Conservation (phyloP, 2,113 vertebrate genomes). For the Pomatorhinus ruficollis region DNA sequence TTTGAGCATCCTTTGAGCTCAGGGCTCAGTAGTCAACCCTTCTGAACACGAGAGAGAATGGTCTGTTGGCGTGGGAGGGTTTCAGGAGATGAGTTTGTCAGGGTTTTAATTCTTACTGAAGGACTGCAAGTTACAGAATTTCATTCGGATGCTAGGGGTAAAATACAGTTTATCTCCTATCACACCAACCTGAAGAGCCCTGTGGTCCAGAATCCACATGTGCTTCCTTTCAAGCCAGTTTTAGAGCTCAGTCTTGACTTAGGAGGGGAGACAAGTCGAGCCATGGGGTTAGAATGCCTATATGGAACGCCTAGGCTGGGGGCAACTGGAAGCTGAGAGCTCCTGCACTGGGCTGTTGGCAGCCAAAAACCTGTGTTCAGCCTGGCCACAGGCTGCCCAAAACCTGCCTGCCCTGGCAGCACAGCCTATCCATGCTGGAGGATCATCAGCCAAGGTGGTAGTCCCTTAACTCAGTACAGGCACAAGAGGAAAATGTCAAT, state of each 20-base stretch:
- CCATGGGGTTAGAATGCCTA: fast-evolving
- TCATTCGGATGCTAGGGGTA: background rate
- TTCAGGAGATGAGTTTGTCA: background rate
- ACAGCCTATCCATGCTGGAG: too few relatives aligned
- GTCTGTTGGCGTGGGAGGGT: background rate
- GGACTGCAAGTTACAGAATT: background rate
- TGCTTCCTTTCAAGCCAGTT: background rate
- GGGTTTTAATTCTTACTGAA: background rate
- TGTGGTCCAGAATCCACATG: background rate
- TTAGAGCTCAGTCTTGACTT: background rate
- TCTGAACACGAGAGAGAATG: background rate
- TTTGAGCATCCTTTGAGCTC: background rate
- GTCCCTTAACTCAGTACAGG: background rate
- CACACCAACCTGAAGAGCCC: background rate
- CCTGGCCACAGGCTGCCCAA: background rate
- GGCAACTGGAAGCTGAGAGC: background rate
- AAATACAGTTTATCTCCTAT: background rate
- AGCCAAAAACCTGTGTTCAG: fast-evolving
- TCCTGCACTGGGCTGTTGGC: background rate
- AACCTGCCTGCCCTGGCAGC: background rate
- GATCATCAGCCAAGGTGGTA: background rate
- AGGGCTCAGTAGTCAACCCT: background rate
- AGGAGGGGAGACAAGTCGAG: background rate
- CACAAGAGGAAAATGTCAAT: fast-evolving
- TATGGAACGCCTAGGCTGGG: background rate